phyloP scores from a whole-genome alignment of 2,888 invertebrate genomes.

The Xestobium rufovillosum region DNA sequence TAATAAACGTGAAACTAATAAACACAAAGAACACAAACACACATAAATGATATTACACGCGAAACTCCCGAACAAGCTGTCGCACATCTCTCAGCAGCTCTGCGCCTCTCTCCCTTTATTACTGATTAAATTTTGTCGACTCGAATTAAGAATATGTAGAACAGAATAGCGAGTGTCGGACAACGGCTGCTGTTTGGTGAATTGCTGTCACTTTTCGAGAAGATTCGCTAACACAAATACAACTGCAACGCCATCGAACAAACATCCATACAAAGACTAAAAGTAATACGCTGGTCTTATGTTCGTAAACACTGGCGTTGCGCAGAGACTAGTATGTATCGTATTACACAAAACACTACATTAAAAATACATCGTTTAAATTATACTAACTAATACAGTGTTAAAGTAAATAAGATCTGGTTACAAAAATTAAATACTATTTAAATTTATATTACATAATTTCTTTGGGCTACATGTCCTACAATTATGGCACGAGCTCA shows the following conservation, averaged over 20 bases:
- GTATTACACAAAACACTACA: conserved; percentile 42
- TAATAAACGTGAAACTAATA: conserved; percentile 33
- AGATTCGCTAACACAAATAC: conserved; percentile 23
- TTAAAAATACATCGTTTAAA: conserved; percentile 38
- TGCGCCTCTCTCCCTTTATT: too few species aligned
- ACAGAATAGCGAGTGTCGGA: too few species aligned
- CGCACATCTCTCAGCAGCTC: too few species aligned
- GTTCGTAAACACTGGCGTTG: conserved; percentile 28
- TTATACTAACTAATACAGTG: conserved; percentile 27
- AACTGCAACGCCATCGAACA: conserved; percentile 32
- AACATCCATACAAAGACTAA: conserved; percentile 20
- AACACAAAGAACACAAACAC: conserved; percentile 41
- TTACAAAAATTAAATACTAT: conserved; percentile 29
- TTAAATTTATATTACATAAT: conserved; percentile 28
- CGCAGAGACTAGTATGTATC: conserved; percentile 35
- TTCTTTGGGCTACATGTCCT: conserved; percentile 32
- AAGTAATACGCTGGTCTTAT: too few species aligned
- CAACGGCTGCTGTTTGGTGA: too few species aligned
- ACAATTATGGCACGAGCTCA: conserved; percentile 37
- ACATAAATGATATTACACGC: conserved; percentile 18
- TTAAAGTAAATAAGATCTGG: conserved; percentile 18
- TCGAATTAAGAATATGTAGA: too few species aligned
- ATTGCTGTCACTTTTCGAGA: not conserved
- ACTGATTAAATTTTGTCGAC: too few species aligned
- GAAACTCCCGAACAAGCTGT: not conserved